Evolutionary conservation across 2,888 invertebrate genomes (phyloP), one percentile per base, ranked within the genome.

Genomic region (Philopedon plagiatum): DNA sequence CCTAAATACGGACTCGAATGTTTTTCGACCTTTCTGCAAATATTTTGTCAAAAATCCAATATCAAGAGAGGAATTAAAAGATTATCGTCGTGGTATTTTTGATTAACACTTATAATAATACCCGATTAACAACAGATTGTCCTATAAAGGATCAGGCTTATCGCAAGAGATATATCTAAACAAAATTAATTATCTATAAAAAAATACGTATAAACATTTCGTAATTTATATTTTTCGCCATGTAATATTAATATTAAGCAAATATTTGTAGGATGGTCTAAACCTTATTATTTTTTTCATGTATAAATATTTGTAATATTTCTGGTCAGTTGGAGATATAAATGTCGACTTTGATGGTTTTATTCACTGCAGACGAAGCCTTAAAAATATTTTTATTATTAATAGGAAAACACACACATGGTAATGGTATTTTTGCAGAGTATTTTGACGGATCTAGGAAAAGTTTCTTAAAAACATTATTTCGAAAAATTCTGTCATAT

Each of bases 71-170:
- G n/a, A n/a, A n/a, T n/a, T n/a, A n/a, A n/a, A n/a, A n/a, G n/a
- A n/a, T n/a, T n/a, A n/a, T n/a, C n/a, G n/a, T n/a, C n/a, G n/a
- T n/a, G n/a, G n/a, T n/a, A n/a, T n/a, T n/a, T n/a, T n/a, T n/a
- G n/a, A n/a, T 39, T 58, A 44, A 63, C 37, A 49, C 32, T 49
- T 49, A 63, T 51, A 63, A 63, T 32, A 49, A 13, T 32, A 63
- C n/a, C 62, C 51, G 63, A 51, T 63, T 63, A 51, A 13, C 32
- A 63, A 51, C 63, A 63, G 63, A 63, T 63, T 63, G 65, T 57
- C 29, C 65, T 44, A 57, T 57, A 65, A 65, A 56, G 39, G 64
- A 64, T 64, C 41, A 39, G 5, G 23, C 41, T 61, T 61, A 61
- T 61, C 60, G 18, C 60, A 58, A 19, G 18, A 57, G 57, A 57